phyloP scores from a whole-genome alignment of 2,797 vertebrate genomes.

The Catostomus latipinnis region DNA sequence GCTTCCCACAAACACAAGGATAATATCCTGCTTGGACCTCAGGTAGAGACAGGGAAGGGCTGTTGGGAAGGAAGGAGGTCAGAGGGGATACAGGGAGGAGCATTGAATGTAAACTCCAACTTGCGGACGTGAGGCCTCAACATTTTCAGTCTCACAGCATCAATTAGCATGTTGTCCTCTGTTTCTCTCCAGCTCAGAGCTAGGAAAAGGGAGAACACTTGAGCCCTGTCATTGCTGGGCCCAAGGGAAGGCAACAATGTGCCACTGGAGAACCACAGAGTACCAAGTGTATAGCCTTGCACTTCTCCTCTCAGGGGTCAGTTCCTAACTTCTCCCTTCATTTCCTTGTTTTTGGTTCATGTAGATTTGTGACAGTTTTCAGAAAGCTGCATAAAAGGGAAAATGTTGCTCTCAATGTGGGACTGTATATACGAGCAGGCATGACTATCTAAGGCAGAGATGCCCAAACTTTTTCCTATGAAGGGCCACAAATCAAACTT shows the following conservation, averaged over 20 bases:
- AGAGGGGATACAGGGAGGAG: conserved; percentile 34
- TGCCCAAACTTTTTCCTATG: too few relatives aligned
- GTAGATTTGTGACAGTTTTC: conserved; percentile 64
- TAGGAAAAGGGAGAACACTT: conserved; percentile 70
- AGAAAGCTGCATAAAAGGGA: conserved; percentile 65
- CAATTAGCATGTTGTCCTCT: conserved; percentile 79
- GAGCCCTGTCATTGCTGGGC: conserved; percentile 66
- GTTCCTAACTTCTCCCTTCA: conserved; percentile 82
- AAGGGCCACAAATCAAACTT: too few relatives aligned
- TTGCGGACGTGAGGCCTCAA: conserved; percentile 71
- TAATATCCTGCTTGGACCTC: conserved; percentile 75
- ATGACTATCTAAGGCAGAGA: neutral
- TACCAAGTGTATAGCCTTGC: conserved; percentile 68
- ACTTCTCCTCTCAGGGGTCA: conserved; percentile 72
- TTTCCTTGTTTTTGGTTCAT: conserved; percentile 75
- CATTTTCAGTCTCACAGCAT: conserved; percentile 74
- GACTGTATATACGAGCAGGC: conserved; percentile 50
- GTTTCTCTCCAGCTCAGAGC: conserved; percentile 59
- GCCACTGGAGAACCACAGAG: conserved; percentile 74
- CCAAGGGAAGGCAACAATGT: conserved; percentile 71
- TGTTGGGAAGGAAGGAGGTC: conserved; percentile 29
- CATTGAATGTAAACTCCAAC: conserved; percentile 56
- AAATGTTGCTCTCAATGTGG: conserved; percentile 56
- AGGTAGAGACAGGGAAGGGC: conserved; percentile 53
- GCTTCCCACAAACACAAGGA: conserved; percentile 70